Conservation (phyloP, 2,113 vertebrate species). For the Bolborhynchus lineola region DNA sequence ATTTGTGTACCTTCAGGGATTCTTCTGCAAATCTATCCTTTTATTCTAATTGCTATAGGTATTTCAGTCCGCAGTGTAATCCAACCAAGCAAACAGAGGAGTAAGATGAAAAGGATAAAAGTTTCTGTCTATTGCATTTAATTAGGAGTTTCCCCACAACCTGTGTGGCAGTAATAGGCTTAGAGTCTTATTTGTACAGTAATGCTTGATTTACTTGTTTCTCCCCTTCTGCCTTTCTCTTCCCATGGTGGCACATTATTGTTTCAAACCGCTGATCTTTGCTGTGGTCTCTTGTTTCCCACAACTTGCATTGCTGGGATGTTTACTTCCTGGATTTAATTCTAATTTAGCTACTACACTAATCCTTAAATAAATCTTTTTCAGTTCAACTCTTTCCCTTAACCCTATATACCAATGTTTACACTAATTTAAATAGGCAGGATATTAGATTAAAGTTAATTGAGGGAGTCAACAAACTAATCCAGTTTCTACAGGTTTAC, state of each 20-base stretch:
- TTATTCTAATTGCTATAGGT: not conserved
- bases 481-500: slow-evolving; percentile 66
- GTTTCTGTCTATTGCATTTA: not conserved
- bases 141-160: slow-evolving; percentile 17
- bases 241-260: slow-evolving; percentile 52
- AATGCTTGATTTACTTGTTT: slow-evolving; percentile 55
- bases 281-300: slow-evolving; percentile 68
- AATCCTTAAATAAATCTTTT: slow-evolving; percentile 77
- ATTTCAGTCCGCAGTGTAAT: not conserved
- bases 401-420: slow-evolving; percentile 67
- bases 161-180: slow-evolving; percentile 58
- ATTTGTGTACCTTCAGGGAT: not conserved
- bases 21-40: not conserved
- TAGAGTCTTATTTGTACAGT: slow-evolving; percentile 42
- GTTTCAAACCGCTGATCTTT: slow-evolving; percentile 58
- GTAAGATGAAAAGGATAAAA: not conserved
- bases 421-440: slow-evolving; percentile 72
- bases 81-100: not conserved
- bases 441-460: slow-evolving; percentile 76
- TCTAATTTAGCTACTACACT: slow-evolving; percentile 68
- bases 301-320: slow-evolving; percentile 64
- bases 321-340: slow-evolving; percentile 75
- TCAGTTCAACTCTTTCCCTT: slow-evolving; percentile 62
- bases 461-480: slow-evolving; percentile 71
- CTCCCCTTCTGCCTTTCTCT: slow-evolving; percentile 29